phyloP scores from a whole-genome alignment of 2,113 vertebrate species.

The Hydrochoerus hydrochaeris region DNA sequence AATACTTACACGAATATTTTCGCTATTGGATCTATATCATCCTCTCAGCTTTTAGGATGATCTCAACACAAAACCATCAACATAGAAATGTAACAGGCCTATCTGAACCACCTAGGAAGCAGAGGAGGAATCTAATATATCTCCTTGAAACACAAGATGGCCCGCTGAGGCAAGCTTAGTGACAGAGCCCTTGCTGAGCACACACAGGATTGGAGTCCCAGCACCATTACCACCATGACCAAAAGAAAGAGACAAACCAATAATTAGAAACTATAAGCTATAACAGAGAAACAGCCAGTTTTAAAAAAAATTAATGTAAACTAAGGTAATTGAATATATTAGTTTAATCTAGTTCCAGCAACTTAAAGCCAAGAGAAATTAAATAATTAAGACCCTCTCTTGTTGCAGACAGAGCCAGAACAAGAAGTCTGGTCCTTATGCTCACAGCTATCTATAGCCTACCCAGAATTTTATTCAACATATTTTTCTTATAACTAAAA shows the following conservation, averaged over 20 bases:
- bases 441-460: not conserved
- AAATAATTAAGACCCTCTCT: not conserved
- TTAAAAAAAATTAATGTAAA: constrained; percentile 21
- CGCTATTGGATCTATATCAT: constrained; percentile 70
- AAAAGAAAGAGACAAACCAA: constrained; percentile 31
- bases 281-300: not conserved
- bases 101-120: constrained; percentile 30
- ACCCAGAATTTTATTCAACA: not conserved
- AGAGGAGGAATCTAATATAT: constrained; percentile 1
- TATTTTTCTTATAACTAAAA: constrained; percentile 10
- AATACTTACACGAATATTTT: constrained; percentile 72
- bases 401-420: not conserved
- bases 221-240: not conserved
- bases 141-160: constrained; percentile 45
- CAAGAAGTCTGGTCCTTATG: not conserved
- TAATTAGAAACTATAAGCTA: not conserved
- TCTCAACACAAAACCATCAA: not conserved
- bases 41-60: constrained; percentile 66
- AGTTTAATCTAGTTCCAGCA: not conserved
- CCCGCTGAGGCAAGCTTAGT: not conserved
- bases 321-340: constrained; percentile 3
- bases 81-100: not conserved
- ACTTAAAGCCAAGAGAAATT: constrained; percentile 4
- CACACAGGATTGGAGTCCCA: not conserved
- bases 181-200: not conserved